Base-by-base conservation (phyloP, 2,888 invertebrate species). In the Dyspetes luteomarginatus region DNA sequence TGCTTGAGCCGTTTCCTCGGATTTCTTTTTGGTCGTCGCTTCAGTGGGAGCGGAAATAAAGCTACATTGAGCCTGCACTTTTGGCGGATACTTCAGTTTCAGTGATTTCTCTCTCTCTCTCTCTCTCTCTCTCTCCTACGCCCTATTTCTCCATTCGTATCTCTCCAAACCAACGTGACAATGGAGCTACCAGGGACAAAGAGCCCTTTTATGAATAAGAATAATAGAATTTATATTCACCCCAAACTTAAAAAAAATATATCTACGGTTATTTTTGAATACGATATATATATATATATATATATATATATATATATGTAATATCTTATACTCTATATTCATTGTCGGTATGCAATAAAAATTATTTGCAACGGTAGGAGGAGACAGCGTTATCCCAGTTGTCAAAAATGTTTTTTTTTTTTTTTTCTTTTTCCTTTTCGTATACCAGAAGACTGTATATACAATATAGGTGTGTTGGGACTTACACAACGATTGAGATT, bases 161-260 rank as follows among this genome's bases (percentile, higher is more conserved):
- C 36, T 60, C 60, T 72, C 50, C 48, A 36, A 24, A 12, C 43
- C 45, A 52, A 73, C 56, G 55, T 68, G 52, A 84, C 84, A 83
- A 84, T 84, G 67, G 75, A 28, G 24, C 62, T 69, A 36, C 80
- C 58, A 68, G 52, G 74, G 73, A 84, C 84, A 83, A 83, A 82
- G 81, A 76, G 71, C 52, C 60, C 78, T 77, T 83, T 84, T 78
- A 60, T 81, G 74, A 82, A 84, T 82, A 81, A 78, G 75, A 78
- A 82, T 83, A 83, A 84, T 83, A 81, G 78, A 82, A 82, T 84
- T 83, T 78, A 81, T 80, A 78, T 73, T 77, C 76, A 36, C 65
- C 30, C 19, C 56, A 17, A 15, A 43, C 30, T 60, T 56, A 65
- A 56, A 67, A 22, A 43, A 76, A 68, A 64, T 58, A n/a, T n/a